Base-by-base conservation (phyloP, 2,113 vertebrate genomes). In the Phalacrocorax pelagicus region DNA sequence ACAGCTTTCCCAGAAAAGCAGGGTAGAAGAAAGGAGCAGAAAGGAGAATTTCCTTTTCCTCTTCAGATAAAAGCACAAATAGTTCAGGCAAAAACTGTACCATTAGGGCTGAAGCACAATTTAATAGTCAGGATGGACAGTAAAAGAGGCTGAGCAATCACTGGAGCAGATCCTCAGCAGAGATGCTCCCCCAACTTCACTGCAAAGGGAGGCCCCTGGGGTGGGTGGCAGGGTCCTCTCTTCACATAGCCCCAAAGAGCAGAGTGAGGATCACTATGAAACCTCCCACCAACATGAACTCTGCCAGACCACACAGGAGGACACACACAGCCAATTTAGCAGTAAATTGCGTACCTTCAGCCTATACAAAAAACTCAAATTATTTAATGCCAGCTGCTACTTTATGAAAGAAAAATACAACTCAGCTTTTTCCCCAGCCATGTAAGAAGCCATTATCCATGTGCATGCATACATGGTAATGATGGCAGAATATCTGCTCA, bases 391-490 rank as follows among this genome's bases (percentile, higher is more conserved):
- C 69, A 46, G 21, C 9, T 38, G 29, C 57, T 67, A 34, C 24
- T 63, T 77, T 12, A 34, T 24, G 65, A 47, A 72, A 77, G 49
- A 36, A 21, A 27, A 75, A 46, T 57, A 20, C 8, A 70, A n/a
- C 12, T 29, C n/a, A 42, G 13, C 15, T 62, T 62, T 62, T n/a
- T 18, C 10, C 10, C 70, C 71, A 66, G 46, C 38, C 47, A 44
- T 49, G 7, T n/a, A 34, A 57, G 63, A 67, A 36, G 73, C 49
- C 11, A 1, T 54, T 93, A 55, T 23, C 46, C 24, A 11, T 1
- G 2, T 46, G 24, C 11, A 38, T 46, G 24, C 11, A 38, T 13
- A 42, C 10, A 9, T 0, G 0, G 49, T 36, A 66, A 91, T 0
- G 1, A 24, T 0, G 1, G 23, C 6, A 34, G 40, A 52, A 65